phyloP scores from a whole-genome alignment of 2,113 vertebrate species.

The Lepidothrix coronata region DNA sequence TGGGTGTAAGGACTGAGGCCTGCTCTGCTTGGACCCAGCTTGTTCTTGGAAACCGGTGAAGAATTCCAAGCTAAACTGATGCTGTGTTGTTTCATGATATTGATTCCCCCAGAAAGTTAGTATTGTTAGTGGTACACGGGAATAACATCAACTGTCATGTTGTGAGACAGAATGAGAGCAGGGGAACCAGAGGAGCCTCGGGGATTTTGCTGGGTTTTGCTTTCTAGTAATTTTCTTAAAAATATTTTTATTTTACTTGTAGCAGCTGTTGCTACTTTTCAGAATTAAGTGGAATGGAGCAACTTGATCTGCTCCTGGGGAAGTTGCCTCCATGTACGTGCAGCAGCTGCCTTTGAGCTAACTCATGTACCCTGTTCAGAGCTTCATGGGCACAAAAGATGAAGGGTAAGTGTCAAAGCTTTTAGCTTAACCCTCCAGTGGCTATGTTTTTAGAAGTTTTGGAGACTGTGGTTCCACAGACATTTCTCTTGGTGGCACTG shows the following conservation, averaged over 20 bases:
- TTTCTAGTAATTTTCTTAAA: background rate
- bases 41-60: background rate
- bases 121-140: background rate
- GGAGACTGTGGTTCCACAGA: constrained; percentile 63
- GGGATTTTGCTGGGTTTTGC: background rate
- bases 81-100: background rate
- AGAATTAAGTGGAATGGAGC: background rate
- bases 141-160: background rate
- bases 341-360: background rate
- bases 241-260: background rate
- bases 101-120: background rate
- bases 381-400: background rate
- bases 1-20: too few relatives aligned
- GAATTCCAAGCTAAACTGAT: background rate
- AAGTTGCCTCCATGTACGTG: background rate
- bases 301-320: background rate
- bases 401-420: background rate
- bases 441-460: background rate
- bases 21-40: background rate
- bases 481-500: constrained; percentile 69
- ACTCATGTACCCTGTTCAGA: background rate
- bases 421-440: background rate
- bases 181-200: background rate
- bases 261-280: background rate
- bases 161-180: background rate